phyloP scores from a whole-genome alignment of 2,113 vertebrate genomes.

The Hassar affinis region DNA sequence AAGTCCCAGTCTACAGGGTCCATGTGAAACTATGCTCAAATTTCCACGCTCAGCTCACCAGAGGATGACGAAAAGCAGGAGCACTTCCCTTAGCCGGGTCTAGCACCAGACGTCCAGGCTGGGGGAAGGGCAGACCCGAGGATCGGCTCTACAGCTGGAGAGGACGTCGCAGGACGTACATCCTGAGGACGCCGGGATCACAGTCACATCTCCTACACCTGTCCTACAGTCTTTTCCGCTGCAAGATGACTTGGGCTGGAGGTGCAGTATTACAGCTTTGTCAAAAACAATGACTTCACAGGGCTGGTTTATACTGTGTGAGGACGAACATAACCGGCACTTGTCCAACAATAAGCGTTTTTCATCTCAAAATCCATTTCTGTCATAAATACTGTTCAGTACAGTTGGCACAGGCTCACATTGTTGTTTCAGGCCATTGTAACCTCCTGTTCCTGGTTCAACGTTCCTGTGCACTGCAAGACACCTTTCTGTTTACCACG shows the following conservation, averaged over 20 bases:
- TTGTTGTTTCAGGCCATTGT: too few species aligned
- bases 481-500: neutral
- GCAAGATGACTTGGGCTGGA: neutral
- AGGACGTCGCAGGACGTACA: conserved; percentile 37
- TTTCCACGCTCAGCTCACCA: neutral
- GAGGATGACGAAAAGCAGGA: conserved; percentile 2
- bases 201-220: conserved; percentile 41
- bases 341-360: neutral
- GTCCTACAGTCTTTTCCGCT: conserved; percentile 28
- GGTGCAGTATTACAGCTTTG: neutral
- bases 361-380: neutral
- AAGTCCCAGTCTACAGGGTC: neutral
- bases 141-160: neutral
- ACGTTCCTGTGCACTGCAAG: neutral
- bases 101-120: conserved; percentile 16
- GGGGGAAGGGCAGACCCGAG: conserved; percentile 22
- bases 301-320: too few species aligned
- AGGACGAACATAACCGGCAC: neutral
- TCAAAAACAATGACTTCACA: neutral
- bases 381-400: neutral
- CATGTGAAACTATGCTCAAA: neutral
- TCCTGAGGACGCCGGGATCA: conserved; percentile 40
- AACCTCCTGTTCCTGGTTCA: neutral
- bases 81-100: neutral
- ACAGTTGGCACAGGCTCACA: neutral